Base-by-base conservation (phyloP, 2,888 invertebrate species). In the Acanthosoma haemorrhoidale region DNA sequence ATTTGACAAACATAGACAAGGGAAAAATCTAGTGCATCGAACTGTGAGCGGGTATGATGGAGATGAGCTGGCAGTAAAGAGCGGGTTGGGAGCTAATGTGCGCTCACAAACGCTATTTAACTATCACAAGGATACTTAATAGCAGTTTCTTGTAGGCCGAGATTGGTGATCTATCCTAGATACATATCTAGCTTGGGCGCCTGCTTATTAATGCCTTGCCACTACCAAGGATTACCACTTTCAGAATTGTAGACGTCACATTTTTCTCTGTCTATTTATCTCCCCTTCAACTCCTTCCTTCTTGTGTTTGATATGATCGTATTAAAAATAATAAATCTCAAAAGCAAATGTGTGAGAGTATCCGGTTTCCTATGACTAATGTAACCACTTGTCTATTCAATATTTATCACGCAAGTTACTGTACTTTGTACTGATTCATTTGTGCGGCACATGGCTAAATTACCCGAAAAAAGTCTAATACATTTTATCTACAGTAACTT, bases 121-220 rank as follows among this genome's bases (percentile, higher is more conserved):
- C 43, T 43, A 43, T 21, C 18, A 43, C n/a, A n/a, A n/a, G 43
- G 21, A 6, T 13, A 43, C 21, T 43, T 43, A 43, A 43, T 43
- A 13, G 43, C 43, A 43, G 43, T 43, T 43, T 43, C 43, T 43
- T 43, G 43, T 43, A 13, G 21, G 25, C 11, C 21, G 13, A 43
- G 43, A 43, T 43, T 43, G 43, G 43, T 43, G 43, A 43, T 43
- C 43, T 43, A 43, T 43, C 43, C 43, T 43, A 43, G 43, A 43
- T 43, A 43, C 43, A 43, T 43, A 43, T 43, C 43, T 43, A 43
- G 4, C n/a, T n/a, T n/a, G n/a, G n/a, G 11, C 43, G 21, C 21
- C 3, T 13, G 11, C 21, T 43, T 21, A 21, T 43, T 43, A 43
- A 43, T 43, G 43, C 13, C 43, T 21, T 21, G 25, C 21, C 21